phyloP scores from a whole-genome alignment of 2,888 invertebrate genomes.

The Aelia acuminata region DNA sequence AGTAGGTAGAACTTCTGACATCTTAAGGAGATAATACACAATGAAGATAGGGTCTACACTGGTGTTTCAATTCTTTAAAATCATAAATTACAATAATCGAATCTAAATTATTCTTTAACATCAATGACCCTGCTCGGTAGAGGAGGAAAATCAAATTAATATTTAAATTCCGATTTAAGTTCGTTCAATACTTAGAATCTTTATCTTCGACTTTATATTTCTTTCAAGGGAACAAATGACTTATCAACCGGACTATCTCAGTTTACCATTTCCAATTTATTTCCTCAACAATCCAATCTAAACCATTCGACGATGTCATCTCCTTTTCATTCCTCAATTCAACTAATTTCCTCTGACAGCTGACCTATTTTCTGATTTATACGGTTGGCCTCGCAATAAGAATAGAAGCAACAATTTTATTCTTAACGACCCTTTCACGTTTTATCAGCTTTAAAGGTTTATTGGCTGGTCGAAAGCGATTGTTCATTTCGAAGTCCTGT shows the following conservation, averaged over 20 bases:
- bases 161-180: too few relatives aligned
- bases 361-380: background rate
- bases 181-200: background rate
- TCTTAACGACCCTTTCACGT: background rate
- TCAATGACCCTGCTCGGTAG: too few relatives aligned
- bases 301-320: background rate
- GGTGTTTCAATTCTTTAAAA: too few relatives aligned
- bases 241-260: background rate
- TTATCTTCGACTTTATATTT: background rate
- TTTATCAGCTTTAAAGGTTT: background rate
- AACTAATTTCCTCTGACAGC: constrained; percentile 1
- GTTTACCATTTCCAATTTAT: constrained; percentile 10
- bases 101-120: too few relatives aligned
- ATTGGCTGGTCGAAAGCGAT: background rate
- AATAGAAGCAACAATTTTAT: background rate
- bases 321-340: background rate
- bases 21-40: too few relatives aligned
- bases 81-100: too few relatives aligned
- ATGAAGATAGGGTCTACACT: too few relatives aligned
- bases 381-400: background rate
- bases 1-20: too few relatives aligned
- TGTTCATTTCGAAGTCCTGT: background rate
- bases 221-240: background rate
- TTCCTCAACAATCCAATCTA: background rate
- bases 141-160: too few relatives aligned